Percentiles rank a stretch among this genome's conserved stretches.
phyloP scores from a whole-genome alignment of 2,797 vertebrate genomes.

The Anableps anableps region DNA sequence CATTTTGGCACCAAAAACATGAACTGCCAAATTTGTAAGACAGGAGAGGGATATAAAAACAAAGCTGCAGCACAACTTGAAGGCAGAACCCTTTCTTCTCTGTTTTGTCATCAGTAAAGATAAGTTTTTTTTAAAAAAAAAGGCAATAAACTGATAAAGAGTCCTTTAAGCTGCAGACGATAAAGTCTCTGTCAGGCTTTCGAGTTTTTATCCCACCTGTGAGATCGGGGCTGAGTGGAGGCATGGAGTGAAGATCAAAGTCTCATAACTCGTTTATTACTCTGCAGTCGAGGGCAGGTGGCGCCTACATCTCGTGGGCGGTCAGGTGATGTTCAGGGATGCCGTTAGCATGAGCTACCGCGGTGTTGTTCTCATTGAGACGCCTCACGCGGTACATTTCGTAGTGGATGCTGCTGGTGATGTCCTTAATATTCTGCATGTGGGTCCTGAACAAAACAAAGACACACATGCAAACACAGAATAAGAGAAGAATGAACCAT shows the following conservation, averaged over 20 bases:
- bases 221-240: slow-evolving; percentile 32
- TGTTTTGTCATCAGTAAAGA: slow-evolving; percentile 42
- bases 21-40: slow-evolving; percentile 43
- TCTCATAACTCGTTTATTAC: slow-evolving; percentile 33
- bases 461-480: not conserved
- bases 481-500: not conserved
- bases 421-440: slow-evolving; percentile 99
- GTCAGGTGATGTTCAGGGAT: slow-evolving; percentile 85
- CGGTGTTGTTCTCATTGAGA: slow-evolving; percentile 89
- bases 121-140: slow-evolving; percentile 40
- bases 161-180: slow-evolving; percentile 40
- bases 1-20: slow-evolving; percentile 48
- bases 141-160: slow-evolving; percentile 48
- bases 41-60: slow-evolving; percentile 26
- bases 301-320: slow-evolving; percentile 89
- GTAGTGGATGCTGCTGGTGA: slow-evolving; percentile 98
- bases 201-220: slow-evolving; percentile 49
- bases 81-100: slow-evolving; percentile 46
- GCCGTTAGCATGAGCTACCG: slow-evolving; percentile 84
- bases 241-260: slow-evolving; percentile 45
- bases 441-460: slow-evolving; percentile 84
- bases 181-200: slow-evolving; percentile 57
- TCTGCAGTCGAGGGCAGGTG: slow-evolving; percentile 41
- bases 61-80: slow-evolving; percentile 45
- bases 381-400: slow-evolving; percentile 95